phyloP scores from a whole-genome alignment of 2,113 vertebrate genomes.

The Spea bombifrons region DNA sequence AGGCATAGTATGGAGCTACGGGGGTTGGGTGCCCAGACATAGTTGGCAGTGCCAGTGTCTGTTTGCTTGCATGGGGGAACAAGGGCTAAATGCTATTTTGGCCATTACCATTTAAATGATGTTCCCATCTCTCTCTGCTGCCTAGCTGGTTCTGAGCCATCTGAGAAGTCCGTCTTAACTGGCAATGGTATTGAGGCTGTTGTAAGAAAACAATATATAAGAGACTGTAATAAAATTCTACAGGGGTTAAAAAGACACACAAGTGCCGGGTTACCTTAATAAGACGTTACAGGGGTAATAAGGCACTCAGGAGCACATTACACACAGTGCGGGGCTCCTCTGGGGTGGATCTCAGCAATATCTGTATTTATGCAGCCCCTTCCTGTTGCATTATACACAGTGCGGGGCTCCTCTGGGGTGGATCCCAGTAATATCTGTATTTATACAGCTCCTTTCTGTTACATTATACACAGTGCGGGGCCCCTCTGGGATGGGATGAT shows the following conservation, averaged over 20 bases:
- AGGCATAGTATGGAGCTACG: not conserved
- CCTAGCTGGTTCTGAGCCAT: constrained; percentile 33
- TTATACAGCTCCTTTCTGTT: no score
- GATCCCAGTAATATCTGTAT: no score
- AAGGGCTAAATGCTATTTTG: constrained; percentile 32
- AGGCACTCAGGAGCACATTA: not conserved
- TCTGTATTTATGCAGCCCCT: no score
- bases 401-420: no score
- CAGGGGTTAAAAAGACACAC: not conserved
- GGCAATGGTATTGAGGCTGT: constrained; percentile 15
- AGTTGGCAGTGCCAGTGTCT: constrained; percentile 31
- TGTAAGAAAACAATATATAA: constrained; percentile 8
- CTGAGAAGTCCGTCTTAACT: constrained; percentile 33
- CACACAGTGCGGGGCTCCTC: no score
- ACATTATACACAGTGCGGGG: no score
- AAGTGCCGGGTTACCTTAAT: not conserved
- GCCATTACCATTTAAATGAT: constrained; percentile 47
- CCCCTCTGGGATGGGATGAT: no score
- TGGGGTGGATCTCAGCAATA: no score
- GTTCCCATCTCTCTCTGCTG: constrained; percentile 33
- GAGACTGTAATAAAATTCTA: not conserved
- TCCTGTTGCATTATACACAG: no score
- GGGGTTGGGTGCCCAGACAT: constrained; percentile 22
- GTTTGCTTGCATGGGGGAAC: constrained; percentile 35
- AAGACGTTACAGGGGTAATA: not conserved